Base-by-base conservation (phyloP, 2,113 vertebrate species). In the Sapayoa aenigma region DNA sequence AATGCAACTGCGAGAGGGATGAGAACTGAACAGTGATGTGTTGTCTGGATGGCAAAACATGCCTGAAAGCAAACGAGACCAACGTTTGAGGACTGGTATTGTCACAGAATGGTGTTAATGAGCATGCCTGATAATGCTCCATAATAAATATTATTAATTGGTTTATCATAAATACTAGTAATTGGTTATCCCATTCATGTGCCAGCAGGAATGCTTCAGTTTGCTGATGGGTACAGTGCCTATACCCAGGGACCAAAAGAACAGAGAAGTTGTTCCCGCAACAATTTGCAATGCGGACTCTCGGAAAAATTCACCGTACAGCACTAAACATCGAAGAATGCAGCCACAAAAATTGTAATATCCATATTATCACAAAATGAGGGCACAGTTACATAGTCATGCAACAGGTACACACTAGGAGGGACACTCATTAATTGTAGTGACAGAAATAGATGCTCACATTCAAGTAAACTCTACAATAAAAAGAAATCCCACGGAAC, bases 311-410 rank as follows among this genome's bases (percentile, higher is more conserved):
- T 65, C 56, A 56, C 12, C 2, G 1, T 9, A 14, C 12, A 75
- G 28, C 17, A 25, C 13, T 62, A 63, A 69, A 35, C 35, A 41
- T 12, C 37, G 58, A 69, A 81, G 9, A 7, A 59, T 23, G 8
- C 0, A 7, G 50, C 11, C 60, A 72, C 39, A 75, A 52, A 49
- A 78, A 46, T n/a, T 3, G 5, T 14, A 52, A 86, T 14, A 68
- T 6, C 16, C 50, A 59, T 0, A 0, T 60, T 56, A n/a, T 7
- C 2, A 1, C n/a, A 84, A 71, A 67, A 55, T 24, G 30, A 88
- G 25, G 37, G 41, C 30, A 46, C 12, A 50, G 42, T 24, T 58
- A 67, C 10, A 39, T 0, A 49, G 33, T n/a, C 42, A 46, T 11
- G 31, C 41, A 67, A 78, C 39, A 78, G 15, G 15, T 30, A 23